Evolutionary conservation across 2,888 invertebrate species (phyloP).

Genomic region (Sericinus montela): DNA sequence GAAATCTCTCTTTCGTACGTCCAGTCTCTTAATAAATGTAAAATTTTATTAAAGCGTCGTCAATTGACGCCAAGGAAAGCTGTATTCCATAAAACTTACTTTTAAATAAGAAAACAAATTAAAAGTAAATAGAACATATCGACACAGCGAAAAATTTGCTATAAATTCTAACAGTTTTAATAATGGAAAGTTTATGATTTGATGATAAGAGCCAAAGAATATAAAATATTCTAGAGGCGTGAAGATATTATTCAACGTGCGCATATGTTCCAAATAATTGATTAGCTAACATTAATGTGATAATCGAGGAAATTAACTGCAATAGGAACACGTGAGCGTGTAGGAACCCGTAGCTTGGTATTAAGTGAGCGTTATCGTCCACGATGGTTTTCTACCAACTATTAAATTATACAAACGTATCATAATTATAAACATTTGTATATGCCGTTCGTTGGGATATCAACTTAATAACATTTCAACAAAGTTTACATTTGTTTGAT

Average conservation of each 20-base stretch:
- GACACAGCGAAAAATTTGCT: too few species aligned
- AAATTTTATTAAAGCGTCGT: too few species aligned
- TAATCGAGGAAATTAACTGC: slow-evolving; percentile 25
- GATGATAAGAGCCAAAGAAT: too few species aligned
- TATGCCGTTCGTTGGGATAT: slow-evolving; percentile 16
- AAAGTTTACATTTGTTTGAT: slow-evolving; percentile 34
- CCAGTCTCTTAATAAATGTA: too few species aligned
- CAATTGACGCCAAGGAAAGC: too few species aligned
- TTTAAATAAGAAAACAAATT: too few species aligned
- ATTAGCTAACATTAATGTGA: slow-evolving; percentile 19
- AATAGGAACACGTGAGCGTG: slow-evolving; percentile 27
- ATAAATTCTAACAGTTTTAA: too few species aligned
- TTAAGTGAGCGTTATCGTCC: slow-evolving; percentile 45
- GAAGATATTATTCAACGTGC: background rate
- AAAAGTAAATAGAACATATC: too few species aligned
- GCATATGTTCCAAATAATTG: slow-evolving; percentile 10
- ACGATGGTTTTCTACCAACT: slow-evolving; percentile 53
- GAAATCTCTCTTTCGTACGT: too few species aligned
- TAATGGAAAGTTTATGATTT: too few species aligned
- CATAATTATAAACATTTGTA: slow-evolving; percentile 5
- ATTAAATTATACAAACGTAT: slow-evolving; percentile 45
- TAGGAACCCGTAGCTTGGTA: slow-evolving; percentile 43
- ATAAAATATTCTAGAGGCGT: too few species aligned
- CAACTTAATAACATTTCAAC: slow-evolving; percentile 23
- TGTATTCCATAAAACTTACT: too few species aligned